Conservation (phyloP, 2,888 invertebrate genomes). For the Drosophila imparisetae region DNA sequence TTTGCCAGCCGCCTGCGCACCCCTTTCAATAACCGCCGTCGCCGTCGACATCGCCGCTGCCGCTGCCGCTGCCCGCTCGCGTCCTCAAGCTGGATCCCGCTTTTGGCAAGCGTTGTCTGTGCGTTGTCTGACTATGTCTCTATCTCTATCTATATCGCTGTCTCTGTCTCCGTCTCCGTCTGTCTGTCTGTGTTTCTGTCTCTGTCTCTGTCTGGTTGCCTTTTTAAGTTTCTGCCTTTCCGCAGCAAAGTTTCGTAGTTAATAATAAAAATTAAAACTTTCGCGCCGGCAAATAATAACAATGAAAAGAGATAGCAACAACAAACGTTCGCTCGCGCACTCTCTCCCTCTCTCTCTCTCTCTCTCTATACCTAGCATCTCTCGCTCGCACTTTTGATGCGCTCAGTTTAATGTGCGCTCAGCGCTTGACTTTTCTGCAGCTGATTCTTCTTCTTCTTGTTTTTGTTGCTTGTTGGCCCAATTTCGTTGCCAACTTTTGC, state of each 20-base stretch:
- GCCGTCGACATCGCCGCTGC: neutral
- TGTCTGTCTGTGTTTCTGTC: conserved; percentile 15
- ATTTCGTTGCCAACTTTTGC: conserved; percentile 52
- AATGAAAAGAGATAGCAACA: conserved; percentile 65
- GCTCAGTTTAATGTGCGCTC: conserved; percentile 11
- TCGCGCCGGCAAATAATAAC: conserved; percentile 81
- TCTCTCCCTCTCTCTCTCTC: conserved; percentile 1
- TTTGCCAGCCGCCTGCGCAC: conserved; percentile 66
- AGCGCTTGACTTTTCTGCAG: conserved; percentile 1
- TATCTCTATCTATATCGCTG: neutral
- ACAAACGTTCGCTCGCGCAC: conserved; percentile 4
- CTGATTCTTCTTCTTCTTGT: conserved; percentile 6
- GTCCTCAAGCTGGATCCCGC: conserved; percentile 38
- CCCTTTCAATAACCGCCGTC: conserved; percentile 49
- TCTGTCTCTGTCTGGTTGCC: conserved; percentile 59
- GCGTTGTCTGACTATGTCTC: conserved; percentile 43
- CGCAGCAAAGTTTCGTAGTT: conserved; percentile 77
- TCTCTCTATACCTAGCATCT: neutral
- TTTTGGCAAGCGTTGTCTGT: conserved; percentile 60
- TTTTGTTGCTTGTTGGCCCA: conserved; percentile 41
- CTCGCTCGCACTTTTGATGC: neutral
- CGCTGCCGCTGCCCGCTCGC: neutral
- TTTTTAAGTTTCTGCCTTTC: conserved; percentile 75
- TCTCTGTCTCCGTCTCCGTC: conserved; percentile 34
- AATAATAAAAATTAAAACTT: conserved; percentile 81